Conservation (phyloP, 2,113 vertebrate species). For the Salminus brasiliensis region DNA sequence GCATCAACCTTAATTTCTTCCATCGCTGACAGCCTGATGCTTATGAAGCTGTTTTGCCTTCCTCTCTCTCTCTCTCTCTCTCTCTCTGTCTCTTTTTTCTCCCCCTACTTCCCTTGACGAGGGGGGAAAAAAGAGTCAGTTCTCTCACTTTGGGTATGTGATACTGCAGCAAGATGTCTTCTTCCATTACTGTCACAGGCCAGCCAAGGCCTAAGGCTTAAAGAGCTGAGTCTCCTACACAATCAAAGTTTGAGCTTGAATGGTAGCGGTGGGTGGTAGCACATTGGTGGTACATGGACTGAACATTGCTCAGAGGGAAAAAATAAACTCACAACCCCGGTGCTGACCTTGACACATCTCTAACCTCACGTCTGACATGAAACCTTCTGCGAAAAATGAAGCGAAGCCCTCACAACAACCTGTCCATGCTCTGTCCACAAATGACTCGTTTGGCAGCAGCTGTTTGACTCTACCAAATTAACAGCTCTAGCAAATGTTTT, state of each 20-base stretch:
- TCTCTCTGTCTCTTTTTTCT: neutral
- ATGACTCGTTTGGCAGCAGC: neutral
- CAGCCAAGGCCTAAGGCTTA: slow-evolving; percentile 39
- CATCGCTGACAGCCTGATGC: slow-evolving; percentile 61
- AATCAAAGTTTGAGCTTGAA: slow-evolving; percentile 17
- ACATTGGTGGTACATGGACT: slow-evolving; percentile 15
- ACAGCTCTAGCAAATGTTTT: too few species aligned
- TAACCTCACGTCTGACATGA: slow-evolving; percentile 23
- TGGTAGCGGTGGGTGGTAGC: slow-evolving; percentile 37
- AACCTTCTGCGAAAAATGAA: slow-evolving; percentile 6
- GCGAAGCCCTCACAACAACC: neutral
- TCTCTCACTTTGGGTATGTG: slow-evolving; percentile 46
- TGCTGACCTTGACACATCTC: slow-evolving; percentile 33
- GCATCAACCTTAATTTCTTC: slow-evolving; percentile 69
- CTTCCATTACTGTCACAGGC: slow-evolving; percentile 47
- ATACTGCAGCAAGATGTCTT: slow-evolving; percentile 47
- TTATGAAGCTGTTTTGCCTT: slow-evolving; percentile 52
- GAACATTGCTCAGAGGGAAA: slow-evolving; percentile 30
- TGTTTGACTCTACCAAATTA: neutral
- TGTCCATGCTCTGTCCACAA: neutral
- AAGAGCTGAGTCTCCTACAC: slow-evolving; percentile 26
- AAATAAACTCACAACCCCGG: slow-evolving; percentile 5
- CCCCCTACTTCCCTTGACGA: slow-evolving; percentile 1
- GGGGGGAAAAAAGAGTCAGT: slow-evolving; percentile 21
- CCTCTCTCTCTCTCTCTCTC: neutral